These are phyloP conservation scores for Puntigrus tetrazona DNA, from an alignment of 2,113 vertebrate genomes.

Conservation along the genomic window DNA sequence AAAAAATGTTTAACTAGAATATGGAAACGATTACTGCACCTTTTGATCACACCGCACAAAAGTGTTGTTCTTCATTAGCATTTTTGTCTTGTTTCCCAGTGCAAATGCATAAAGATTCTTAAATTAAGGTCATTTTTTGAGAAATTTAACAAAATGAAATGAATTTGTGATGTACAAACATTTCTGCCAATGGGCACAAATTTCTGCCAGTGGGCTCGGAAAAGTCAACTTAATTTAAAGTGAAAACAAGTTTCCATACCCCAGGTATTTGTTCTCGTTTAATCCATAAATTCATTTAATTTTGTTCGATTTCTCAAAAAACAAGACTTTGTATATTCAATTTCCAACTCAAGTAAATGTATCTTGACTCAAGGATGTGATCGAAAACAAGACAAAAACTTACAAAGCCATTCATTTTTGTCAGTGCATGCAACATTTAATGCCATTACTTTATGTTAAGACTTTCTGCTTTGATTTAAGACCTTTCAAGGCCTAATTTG, in stretches of 20 bases:
- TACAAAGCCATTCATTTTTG: not conserved
- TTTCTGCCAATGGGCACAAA: no score
- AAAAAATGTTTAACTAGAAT: not conserved
- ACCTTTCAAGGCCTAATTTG: no score
- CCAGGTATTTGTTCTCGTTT: not conserved
- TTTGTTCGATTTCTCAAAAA: not conserved
- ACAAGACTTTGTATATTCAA: not conserved
- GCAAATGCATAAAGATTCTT: no score
- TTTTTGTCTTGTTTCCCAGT: not conserved
- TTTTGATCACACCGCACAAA: not conserved
- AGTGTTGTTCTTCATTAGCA: not conserved
- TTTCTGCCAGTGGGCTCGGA: not conserved
- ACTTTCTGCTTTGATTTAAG: no score
- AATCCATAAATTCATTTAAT: not conserved
- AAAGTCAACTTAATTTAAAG: not conserved
- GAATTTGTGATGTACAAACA: not conserved
- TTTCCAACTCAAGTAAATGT: not conserved
- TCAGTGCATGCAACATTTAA: not conserved
- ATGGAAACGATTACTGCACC: not conserved
- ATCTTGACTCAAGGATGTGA: not conserved
- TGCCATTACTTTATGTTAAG: no score
- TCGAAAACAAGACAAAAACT: not conserved
- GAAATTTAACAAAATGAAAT: not conserved
- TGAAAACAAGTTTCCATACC: not conserved
- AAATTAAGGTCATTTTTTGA: not conserved